Base-by-base conservation (phyloP, 2,113 vertebrate genomes). In the Amblyopsis rosae region DNA sequence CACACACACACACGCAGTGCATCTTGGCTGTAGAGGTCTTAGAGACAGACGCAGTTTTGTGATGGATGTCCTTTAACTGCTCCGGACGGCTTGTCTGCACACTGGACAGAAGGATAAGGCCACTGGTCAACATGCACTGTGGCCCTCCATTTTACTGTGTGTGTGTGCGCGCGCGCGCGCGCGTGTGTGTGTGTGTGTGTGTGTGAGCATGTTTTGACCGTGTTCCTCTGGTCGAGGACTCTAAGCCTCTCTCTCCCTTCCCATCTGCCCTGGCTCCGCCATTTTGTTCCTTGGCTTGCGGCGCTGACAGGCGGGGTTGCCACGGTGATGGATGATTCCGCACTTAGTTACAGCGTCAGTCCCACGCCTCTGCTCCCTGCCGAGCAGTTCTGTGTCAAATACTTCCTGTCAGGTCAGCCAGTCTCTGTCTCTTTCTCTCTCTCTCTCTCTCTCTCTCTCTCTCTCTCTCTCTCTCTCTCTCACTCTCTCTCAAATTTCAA, bases 181-280 rank as follows among this genome's bases (percentile, higher is more conserved):
- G 49, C 41, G 49, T 15, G 32, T 65, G 50, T 12, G 46, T n/a
- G 63, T 12, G 41, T 50, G 46, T 74, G 58, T 48, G 45, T 12
- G 60, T 50, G 67, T 63, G 69, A 71, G 55, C 67, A 9, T 48
- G 55, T 50, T 82, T 61, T 64, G 65, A 70, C 72, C 70, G 12
- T 0, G 61, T 55, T 60, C 70, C 69, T 77, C 73, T 33, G 73
- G 77, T 73, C 62, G 75, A 82, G 67, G 78, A 83, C 81, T 77
- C 51, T 11, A 1, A 59, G 80, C 73, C 83, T 69, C 74, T 10
- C 70, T 65, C 61, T 91, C 89, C 87, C 89, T 88, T 77, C 76
- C 87, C 89, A 91, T 91, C 89, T 91, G 89, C 87, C 88, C 85
- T 67, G 6, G 86, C 80, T 46, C 74, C 26, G 62, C 80, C 82